Evolutionary conservation across 2,888 invertebrate genomes (phyloP).

Genomic region (Nowickia ferox): DNA sequence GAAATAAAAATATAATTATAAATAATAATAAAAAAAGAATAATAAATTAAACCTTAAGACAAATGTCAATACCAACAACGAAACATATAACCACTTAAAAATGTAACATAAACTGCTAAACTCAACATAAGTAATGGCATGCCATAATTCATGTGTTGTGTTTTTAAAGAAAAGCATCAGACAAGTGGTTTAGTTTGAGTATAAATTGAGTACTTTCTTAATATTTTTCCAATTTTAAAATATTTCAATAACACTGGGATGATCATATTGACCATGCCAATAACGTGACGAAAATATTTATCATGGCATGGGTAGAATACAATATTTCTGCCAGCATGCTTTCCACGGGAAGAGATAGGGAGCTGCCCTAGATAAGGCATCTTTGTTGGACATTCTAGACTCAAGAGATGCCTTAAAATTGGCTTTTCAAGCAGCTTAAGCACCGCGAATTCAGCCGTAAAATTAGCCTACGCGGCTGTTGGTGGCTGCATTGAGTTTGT

Average conservation of each 20-base stretch:
- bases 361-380: too few species aligned
- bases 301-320: too few species aligned
- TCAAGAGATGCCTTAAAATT: too few species aligned
- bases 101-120: conserved; percentile 38
- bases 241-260: background rate
- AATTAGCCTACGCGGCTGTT: too few species aligned
- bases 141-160: conserved; percentile 43
- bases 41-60: conserved; percentile 8
- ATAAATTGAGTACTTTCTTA: background rate
- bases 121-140: conserved; percentile 54
- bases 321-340: too few species aligned
- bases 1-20: background rate
- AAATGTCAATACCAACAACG: conserved; percentile 9
- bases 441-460: too few species aligned
- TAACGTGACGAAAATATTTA: too few species aligned
- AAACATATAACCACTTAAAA: background rate
- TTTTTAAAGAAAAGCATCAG: background rate
- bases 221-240: background rate
- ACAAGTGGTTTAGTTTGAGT: background rate
- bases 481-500: too few species aligned
- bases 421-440: too few species aligned
- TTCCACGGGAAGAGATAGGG: too few species aligned
- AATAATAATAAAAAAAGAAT: background rate
- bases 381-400: too few species aligned
- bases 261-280: too few species aligned